phyloP scores from a whole-genome alignment of 1,140 invertebrate genomes.

The Conopomorpha cramerella region DNA sequence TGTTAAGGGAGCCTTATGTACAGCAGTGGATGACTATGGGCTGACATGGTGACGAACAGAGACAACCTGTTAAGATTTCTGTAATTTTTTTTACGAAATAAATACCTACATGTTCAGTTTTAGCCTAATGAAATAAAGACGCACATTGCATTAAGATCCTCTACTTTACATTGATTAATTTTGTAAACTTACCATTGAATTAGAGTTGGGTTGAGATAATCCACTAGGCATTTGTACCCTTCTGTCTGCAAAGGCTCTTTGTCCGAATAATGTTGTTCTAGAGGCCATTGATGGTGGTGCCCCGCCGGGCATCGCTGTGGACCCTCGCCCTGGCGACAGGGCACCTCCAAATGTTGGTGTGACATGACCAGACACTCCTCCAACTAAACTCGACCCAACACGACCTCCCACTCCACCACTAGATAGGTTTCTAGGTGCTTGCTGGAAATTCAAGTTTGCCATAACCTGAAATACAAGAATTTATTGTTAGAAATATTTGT shows the following conservation, averaged over 20 bases:
- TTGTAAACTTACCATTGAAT: slow-evolving; percentile 43
- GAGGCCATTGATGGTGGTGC: slow-evolving; percentile 56
- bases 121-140: too few relatives aligned
- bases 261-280: slow-evolving; percentile 70
- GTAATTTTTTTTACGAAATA: too few relatives aligned
- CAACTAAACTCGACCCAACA: slow-evolving; percentile 61
- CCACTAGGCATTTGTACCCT: slow-evolving; percentile 69
- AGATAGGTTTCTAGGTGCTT: slow-evolving; percentile 76
- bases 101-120: too few relatives aligned
- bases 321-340: slow-evolving; percentile 46
- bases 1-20: too few relatives aligned
- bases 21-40: too few relatives aligned
- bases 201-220: slow-evolving; percentile 64
- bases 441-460: slow-evolving; percentile 84
- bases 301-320: slow-evolving; percentile 57
- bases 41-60: too few relatives aligned
- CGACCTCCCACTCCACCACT: slow-evolving; percentile 68
- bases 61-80: too few relatives aligned
- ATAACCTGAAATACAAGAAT: slow-evolving; percentile 68
- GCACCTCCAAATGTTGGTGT: slow-evolving; percentile 49
- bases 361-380: slow-evolving; percentile 62
- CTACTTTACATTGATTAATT: too few relatives aligned
- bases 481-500: too few relatives aligned
- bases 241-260: slow-evolving; percentile 76
- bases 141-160: too few relatives aligned